These are phyloP conservation scores for Hippoglossus hippoglossus DNA, from an alignment of 2,797 vertebrate species.

Conservation along the genomic window DNA sequence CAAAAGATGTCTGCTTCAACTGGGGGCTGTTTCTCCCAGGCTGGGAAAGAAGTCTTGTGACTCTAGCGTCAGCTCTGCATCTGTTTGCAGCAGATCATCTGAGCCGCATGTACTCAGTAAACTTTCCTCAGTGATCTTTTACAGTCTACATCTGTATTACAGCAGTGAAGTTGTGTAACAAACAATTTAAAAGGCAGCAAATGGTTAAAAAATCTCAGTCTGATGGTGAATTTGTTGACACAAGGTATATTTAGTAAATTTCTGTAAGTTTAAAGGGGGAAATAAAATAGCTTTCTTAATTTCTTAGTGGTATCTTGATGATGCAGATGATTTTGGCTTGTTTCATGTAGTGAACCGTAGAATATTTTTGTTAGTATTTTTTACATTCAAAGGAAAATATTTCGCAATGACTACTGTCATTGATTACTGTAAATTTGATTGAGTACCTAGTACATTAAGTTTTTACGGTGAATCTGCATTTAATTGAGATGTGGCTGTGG, in stretches of 20 bases:
- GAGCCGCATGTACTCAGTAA: slow-evolving; percentile 72
- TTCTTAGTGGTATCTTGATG: not conserved
- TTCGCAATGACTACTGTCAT: no score
- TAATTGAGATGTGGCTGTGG: not conserved
- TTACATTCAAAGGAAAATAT: no score
- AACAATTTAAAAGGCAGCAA: not conserved
- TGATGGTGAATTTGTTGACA: not conserved
- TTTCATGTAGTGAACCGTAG: not conserved
- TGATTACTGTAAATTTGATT: not conserved
- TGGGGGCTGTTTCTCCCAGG: slow-evolving; percentile 78
- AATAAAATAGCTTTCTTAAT: not conserved
- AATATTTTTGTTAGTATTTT: no score
- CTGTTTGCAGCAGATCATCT: slow-evolving; percentile 85
- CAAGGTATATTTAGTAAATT: not conserved
- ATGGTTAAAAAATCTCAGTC: not conserved
- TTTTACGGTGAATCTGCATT: not conserved
- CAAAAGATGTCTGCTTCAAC: slow-evolving; percentile 81
- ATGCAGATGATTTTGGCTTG: not conserved
- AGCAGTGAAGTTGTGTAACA: slow-evolving; percentile 21
- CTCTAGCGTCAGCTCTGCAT: slow-evolving; percentile 82
- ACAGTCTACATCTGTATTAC: slow-evolving; percentile 53
- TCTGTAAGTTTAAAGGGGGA: not conserved
- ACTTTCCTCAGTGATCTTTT: slow-evolving; percentile 65
- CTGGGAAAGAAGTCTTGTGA: slow-evolving; percentile 85
- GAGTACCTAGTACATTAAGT: not conserved